Percentiles rank a stretch among this genome's conserved stretches.
Evolutionary conservation across 2,888 invertebrate genomes (phyloP).

Genomic region (Keiferia lycopersicella): DNA sequence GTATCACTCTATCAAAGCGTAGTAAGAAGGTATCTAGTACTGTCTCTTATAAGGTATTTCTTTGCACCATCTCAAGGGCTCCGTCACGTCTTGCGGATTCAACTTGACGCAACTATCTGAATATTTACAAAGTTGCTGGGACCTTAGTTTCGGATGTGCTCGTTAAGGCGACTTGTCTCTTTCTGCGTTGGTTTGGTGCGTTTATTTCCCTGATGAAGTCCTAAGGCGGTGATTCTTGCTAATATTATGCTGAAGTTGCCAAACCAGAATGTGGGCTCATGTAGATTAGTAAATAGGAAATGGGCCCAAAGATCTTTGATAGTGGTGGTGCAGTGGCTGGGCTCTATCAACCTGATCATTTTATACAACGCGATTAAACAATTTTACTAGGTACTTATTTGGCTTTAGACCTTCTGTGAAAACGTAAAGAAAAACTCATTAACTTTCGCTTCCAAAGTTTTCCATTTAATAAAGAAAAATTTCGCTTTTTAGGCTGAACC

Average conservation of each 20-base stretch:
- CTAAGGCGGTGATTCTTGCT: background rate
- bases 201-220: background rate
- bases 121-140: conserved; percentile 54
- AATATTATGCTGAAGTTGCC: background rate
- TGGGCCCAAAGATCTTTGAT: too few relatives aligned
- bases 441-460: background rate
- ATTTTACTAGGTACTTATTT: background rate
- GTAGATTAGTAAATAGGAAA: too few relatives aligned
- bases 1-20: too few relatives aligned
- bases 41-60: conserved; percentile 6
- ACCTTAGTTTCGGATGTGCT: conserved; percentile 43
- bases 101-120: conserved; percentile 55
- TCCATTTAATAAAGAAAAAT: background rate
- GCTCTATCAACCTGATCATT: too few relatives aligned
- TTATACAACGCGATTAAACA: background rate
- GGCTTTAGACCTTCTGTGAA: background rate
- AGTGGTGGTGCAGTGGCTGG: too few relatives aligned
- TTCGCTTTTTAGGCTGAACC: too few relatives aligned
- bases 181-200: conserved; percentile 22
- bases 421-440: background rate
- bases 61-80: conserved; percentile 33
- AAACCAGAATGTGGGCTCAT: too few relatives aligned
- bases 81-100: conserved; percentile 48
- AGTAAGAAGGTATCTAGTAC: background rate
- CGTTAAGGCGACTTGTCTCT: conserved; percentile 40